A percentile compares a stretch with the other conserved stretches of the same genome.
Evolutionary conservation across 1,140 invertebrate genomes (phyloP).

Genomic region (Cydia strobilella): DNA sequence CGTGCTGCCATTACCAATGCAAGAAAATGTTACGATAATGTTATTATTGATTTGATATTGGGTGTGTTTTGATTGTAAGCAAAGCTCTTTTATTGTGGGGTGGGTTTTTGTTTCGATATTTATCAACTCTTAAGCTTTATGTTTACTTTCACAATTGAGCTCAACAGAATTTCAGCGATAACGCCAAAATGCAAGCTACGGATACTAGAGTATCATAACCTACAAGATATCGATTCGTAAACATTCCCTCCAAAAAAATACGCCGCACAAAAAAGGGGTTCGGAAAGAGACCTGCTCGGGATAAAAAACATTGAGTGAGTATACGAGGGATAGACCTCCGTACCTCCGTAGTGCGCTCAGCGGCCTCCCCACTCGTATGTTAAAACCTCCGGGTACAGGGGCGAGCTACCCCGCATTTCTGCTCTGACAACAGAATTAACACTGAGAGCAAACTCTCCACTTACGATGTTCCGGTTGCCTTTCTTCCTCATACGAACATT

Average conservation of each 20-base stretch:
- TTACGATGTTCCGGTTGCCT: slow-evolving; percentile 75
- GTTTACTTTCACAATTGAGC: neutral
- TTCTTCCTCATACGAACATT: slow-evolving; percentile 79
- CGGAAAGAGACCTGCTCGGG: slow-evolving; percentile 61
- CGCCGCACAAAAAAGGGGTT: slow-evolving; percentile 71
- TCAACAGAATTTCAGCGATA: neutral
- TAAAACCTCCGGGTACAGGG: slow-evolving; percentile 60
- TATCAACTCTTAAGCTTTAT: neutral
- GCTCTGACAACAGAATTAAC: slow-evolving; percentile 61
- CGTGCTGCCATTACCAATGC: neutral
- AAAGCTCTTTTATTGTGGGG: neutral
- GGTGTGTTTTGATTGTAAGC: slow-evolving; percentile 8
- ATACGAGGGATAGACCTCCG: slow-evolving; percentile 72
- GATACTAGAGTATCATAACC: slow-evolving; percentile 55
- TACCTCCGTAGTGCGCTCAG: slow-evolving; percentile 71
- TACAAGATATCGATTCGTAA: slow-evolving; percentile 61
- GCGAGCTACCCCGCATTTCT: slow-evolving; percentile 70
- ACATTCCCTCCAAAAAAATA: slow-evolving; percentile 69
- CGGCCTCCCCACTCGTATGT: slow-evolving; percentile 63
- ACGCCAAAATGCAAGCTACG: slow-evolving; percentile 8
- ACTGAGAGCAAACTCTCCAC: slow-evolving; percentile 57
- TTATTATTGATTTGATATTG: neutral
- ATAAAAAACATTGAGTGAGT: slow-evolving; percentile 62
- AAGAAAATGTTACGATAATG: neutral
- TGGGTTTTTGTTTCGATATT: neutral